phyloP scores from a whole-genome alignment of 1,140 invertebrate species.

The Arctopsyche grandis region DNA sequence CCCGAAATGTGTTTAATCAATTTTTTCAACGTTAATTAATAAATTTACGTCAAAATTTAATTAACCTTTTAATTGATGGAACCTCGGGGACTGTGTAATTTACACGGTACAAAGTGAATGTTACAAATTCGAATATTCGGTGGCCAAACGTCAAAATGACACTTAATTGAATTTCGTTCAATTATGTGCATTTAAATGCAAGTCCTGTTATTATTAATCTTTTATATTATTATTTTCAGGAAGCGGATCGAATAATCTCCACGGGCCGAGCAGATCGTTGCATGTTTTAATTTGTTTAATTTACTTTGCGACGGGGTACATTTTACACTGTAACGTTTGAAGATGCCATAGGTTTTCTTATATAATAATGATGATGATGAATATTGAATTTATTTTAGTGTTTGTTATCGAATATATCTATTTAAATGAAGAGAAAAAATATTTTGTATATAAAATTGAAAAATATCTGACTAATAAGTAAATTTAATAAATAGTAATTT shows the following conservation, averaged over 20 bases:
- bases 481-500: not conserved
- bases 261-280: not conserved
- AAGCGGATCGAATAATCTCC: not conserved
- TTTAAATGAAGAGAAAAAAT: slow-evolving; percentile 26
- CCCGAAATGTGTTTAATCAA: no score
- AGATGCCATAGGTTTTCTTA: not conserved
- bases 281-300: not conserved
- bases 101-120: no score
- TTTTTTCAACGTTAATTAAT: not conserved
- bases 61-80: not conserved
- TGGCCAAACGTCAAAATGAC: no score
- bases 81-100: no score
- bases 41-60: not conserved
- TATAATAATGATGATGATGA: not conserved
- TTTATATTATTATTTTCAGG: slow-evolving; percentile 20
- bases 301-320: slow-evolving; percentile 17
- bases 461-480: slow-evolving; percentile 49
- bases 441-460: slow-evolving; percentile 53
- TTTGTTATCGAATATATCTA: slow-evolving; percentile 23
- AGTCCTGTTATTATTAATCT: no score
- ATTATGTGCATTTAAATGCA: no score
- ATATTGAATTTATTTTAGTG: slow-evolving; percentile 19
- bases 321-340: slow-evolving; percentile 6
- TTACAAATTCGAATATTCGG: no score
- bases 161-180: no score